Conservation (phyloP, 2,888 invertebrate species). For the Machimus rusticus region DNA sequence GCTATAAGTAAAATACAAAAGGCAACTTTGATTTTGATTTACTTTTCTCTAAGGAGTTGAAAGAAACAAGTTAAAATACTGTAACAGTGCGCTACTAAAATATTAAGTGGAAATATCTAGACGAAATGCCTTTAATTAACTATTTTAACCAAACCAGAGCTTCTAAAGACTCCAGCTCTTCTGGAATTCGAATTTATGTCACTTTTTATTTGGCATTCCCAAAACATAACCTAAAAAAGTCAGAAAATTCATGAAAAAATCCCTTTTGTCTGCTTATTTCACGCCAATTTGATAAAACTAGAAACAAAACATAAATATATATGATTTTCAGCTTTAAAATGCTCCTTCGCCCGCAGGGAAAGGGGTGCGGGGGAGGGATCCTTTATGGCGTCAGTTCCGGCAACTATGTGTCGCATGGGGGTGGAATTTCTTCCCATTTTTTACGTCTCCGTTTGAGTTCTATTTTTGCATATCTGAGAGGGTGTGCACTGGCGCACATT, state of each 20-base stretch:
- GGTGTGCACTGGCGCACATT: neutral
- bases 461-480: constrained; percentile 8
- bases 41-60: too few species aligned
- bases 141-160: neutral
- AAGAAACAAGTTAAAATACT: too few species aligned
- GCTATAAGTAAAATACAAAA: too few species aligned
- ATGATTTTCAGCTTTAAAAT: neutral
- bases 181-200: neutral
- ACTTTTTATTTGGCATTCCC: neutral
- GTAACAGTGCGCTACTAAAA: too few species aligned
- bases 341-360: neutral
- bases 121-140: neutral
- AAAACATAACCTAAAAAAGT: neutral
- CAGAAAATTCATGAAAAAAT: neutral
- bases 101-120: neutral
- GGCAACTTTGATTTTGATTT: too few species aligned
- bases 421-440: constrained; percentile 3
- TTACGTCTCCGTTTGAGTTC: constrained; percentile 8
- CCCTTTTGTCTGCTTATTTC: neutral
- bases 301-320: neutral
- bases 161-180: neutral
- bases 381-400: constrained; percentile 1
- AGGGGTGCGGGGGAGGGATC: neutral
- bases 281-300: neutral
- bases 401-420: neutral